Base-by-base conservation (phyloP, 2,888 invertebrate genomes). In the Hydriomena furcata region DNA sequence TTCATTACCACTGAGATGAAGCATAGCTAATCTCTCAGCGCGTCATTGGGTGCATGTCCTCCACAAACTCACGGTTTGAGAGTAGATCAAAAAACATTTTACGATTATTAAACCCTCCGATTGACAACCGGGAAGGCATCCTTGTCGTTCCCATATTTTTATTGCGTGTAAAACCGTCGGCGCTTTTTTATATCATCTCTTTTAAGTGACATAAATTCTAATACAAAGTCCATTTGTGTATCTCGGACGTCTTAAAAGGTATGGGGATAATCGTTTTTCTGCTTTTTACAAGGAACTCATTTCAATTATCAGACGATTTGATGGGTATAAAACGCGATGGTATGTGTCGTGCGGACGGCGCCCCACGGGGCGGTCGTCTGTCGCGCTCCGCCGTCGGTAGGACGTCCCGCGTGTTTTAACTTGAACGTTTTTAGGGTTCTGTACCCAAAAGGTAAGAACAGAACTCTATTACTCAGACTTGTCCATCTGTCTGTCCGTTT, bases 201-300 rank as follows among this genome's bases (percentile, higher is more conserved):
- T 83, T 79, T 85, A 88, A 89, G 88, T 87, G 89, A 89, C 89
- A 90, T 89, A 89, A 90, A 89, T 90, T 88, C 89, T 89, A 89
- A 90, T 90, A 88, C 90, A 87, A 84, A 84, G 81, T 89, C 90
- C 90, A 90, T 89, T 89, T 89, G 88, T 89, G 86, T 90, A 89
- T 90, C 89, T 89, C 88, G 82, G 83, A 83, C 83, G 84, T 86
- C 87, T 87, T 88, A 89, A 90, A 88, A 89, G 89, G 86, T 85
- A 89, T 76, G 73, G 81, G 85, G 84, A 84, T 89, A 90, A 89
- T 88, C 86, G 88, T 86, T 89, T 86, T 86, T 86, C 86, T 86
- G 85, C 84, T 84, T 88, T 89, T 89, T 89, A 88, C 87, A 89
- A 84, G 87, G 88, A 88, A 88, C 90, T 89, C 85, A 88, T 90